phyloP scores from a whole-genome alignment of 2,888 invertebrate genomes.

The Cantharis flavilabris region DNA sequence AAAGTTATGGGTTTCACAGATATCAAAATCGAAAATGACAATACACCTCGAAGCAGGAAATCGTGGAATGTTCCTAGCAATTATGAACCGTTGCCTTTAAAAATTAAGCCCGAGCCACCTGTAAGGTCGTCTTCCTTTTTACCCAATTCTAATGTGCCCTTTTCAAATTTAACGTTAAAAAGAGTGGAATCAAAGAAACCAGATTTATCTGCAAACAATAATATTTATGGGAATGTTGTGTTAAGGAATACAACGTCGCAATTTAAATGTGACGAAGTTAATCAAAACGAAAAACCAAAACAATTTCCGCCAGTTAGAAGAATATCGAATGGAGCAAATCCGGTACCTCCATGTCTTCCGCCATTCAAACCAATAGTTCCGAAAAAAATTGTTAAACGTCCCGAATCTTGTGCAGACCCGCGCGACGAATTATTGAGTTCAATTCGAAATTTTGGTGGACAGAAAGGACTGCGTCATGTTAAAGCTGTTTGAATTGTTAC shows the following conservation, averaged over 20 bases:
- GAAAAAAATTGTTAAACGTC: slow-evolving; percentile 36
- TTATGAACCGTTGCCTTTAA: slow-evolving; percentile 43
- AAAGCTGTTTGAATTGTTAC: slow-evolving; percentile 34
- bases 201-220: slow-evolving; percentile 9
- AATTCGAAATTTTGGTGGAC: slow-evolving; percentile 70
- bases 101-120: slow-evolving; percentile 23
- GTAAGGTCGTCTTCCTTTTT: slow-evolving; percentile 13
- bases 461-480: slow-evolving; percentile 49
- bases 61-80: slow-evolving; percentile 40
- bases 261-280: slow-evolving; percentile 7
- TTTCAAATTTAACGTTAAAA: slow-evolving; percentile 58
- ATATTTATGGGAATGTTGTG: slow-evolving; percentile 34
- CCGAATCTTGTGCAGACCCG: slow-evolving; percentile 57
- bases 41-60: slow-evolving; percentile 33
- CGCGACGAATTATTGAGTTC: slow-evolving; percentile 71
- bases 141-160: slow-evolving; percentile 45
- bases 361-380: slow-evolving; percentile 45
- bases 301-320: not conserved
- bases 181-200: slow-evolving; percentile 54
- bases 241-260: slow-evolving; percentile 30
- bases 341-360: slow-evolving; percentile 47
- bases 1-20: slow-evolving; percentile 52
- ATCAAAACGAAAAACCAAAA: not conserved
- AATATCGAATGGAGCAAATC: not conserved
- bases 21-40: slow-evolving; percentile 24